Conservation (phyloP, 2,113 vertebrate genomes). For the Archilochus colubris region DNA sequence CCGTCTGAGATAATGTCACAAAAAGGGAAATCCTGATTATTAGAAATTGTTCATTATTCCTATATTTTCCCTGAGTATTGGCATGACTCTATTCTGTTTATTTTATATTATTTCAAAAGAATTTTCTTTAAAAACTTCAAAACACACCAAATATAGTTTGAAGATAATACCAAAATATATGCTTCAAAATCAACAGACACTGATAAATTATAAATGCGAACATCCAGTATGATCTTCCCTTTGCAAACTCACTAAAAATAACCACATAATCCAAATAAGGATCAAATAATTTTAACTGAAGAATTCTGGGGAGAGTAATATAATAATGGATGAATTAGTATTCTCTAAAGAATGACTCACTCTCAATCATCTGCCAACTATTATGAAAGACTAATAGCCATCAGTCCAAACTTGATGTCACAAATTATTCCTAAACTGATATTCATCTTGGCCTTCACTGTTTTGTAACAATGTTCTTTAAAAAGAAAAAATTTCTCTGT, state of each 20-base stretch:
- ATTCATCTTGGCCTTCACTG: background rate
- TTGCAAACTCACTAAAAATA: background rate
- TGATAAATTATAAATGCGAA: background rate
- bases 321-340: background rate
- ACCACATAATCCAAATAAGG: background rate
- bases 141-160: background rate
- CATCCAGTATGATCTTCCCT: background rate
- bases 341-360: background rate
- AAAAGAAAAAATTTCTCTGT: background rate
- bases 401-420: fast-evolving
- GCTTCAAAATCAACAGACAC: background rate
- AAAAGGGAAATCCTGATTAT: background rate
- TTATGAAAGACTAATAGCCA: background rate
- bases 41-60: background rate
- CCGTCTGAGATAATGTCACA: background rate
- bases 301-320: background rate
- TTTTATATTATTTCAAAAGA: background rate
- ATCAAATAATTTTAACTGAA: background rate
- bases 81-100: background rate
- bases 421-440: background rate
- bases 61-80: background rate
- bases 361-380: background rate
- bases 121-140: background rate
- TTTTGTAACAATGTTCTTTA: background rate
- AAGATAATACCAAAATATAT: background rate